Evolutionary conservation across 2,113 vertebrate species (phyloP), one percentile per base, ranked within the genome.

Genomic region (Mungos mungo): DNA sequence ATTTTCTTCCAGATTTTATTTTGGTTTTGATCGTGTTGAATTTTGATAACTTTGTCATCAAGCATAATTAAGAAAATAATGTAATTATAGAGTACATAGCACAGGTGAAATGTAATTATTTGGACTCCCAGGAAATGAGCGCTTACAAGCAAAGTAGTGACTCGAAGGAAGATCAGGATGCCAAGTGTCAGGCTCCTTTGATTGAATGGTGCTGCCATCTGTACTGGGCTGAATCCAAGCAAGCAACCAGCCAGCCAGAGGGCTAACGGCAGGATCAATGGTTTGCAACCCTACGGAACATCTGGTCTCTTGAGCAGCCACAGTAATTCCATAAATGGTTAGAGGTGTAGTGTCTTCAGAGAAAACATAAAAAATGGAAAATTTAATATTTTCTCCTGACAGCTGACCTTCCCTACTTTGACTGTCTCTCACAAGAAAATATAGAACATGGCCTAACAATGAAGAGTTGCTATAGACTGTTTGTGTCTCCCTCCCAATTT

Each of bases 1-100:
- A 90, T 79, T 93, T 92, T 89, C 54, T 95, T 86, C 63, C 52
- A 66, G n/a, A 35, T 86, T 97, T 97, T 94, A 94, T 95, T 97
- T 96, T 97, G 77, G 77, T 82, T 97, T 91, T 82, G 71, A 95
- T 65, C 33, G 50, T n/a, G 60, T 74, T 95, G 89, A 90, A 97
- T 97, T 97, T 96, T 86, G 71, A 94, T 97, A 90, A 97, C 41
- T 95, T 94, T 96, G 47, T 84, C 95, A 94, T 95, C 91, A 93
- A 88, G 77, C 85, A 80, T 96, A 96, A 95, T 97, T 93, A 93
- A 82, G 91, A 86, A 97, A 97, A 95, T 80, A 97, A 96, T 96
- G 47, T 91, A 89, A 95, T 97, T 98, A 94, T 19, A 35, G 54
- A 83, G 27, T 83, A 38, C 79, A 65, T 69, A 77, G 81, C 60